These are phyloP conservation scores for Lamellibrachia luymesi DNA, from an alignment of 1,140 invertebrate genomes.

Conservation along the genomic window DNA sequence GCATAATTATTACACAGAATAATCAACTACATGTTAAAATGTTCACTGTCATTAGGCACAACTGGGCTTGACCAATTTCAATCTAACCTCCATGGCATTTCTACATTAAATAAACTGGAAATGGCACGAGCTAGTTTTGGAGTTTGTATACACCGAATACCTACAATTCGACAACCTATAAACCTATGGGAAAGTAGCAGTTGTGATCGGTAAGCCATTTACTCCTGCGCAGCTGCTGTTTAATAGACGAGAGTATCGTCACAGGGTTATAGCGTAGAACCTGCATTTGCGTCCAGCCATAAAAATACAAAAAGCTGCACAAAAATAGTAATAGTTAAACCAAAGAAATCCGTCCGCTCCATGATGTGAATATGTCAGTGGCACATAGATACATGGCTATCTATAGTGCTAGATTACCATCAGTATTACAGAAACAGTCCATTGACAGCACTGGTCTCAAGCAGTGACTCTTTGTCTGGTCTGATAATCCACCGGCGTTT, in stretches of 20 bases:
- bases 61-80: not conserved
- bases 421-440: not conserved
- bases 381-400: not conserved
- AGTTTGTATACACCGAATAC: not conserved
- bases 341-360: not conserved
- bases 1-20: not conserved
- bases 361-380: not conserved
- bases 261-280: not conserved
- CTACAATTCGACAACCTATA: not conserved
- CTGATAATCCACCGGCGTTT: not conserved
- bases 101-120: not conserved
- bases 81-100: not conserved
- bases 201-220: not conserved
- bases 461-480: not conserved
- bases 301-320: slow-evolving; percentile 2
- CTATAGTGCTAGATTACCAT: not conserved
- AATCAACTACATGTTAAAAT: not conserved
- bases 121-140: not conserved
- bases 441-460: not conserved
- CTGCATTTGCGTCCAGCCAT: not conserved
- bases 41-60: not conserved
- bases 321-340: slow-evolving; percentile 2
- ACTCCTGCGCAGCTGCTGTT: not conserved
- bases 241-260: not conserved
- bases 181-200: not conserved